phyloP scores from a whole-genome alignment of 2,113 vertebrate genomes.

The Sylvietta virens region DNA sequence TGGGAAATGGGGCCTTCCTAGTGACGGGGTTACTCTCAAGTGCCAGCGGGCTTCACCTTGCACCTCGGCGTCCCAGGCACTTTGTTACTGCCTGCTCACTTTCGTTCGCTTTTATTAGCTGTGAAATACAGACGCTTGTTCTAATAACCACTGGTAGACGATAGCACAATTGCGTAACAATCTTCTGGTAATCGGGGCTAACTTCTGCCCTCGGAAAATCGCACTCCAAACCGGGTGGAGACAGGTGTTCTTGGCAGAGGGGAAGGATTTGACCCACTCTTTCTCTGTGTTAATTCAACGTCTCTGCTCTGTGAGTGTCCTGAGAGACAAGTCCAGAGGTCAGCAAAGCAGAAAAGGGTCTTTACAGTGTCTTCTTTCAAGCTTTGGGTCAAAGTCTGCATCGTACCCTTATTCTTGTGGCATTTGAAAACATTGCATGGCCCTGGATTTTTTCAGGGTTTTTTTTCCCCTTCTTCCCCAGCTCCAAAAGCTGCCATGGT shows the following conservation, averaged over 20 bases:
- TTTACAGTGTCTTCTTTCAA: neutral
- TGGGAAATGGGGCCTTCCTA: neutral
- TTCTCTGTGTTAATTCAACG: neutral
- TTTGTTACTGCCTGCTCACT: neutral
- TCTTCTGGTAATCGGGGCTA: neutral
- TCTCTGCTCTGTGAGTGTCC: neutral
- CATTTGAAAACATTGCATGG: neutral
- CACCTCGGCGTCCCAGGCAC: rapidly evolving
- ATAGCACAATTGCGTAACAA: neutral
- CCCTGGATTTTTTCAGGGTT: neutral
- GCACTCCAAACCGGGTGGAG: neutral
- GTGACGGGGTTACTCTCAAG: neutral
- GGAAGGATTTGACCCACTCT: neutral
- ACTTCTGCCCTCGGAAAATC: neutral
- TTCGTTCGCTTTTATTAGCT: neutral
- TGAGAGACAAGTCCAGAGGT: neutral
- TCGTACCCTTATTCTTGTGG: neutral
- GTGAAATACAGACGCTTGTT: neutral
- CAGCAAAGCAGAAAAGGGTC: neutral
- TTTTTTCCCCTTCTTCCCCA: neutral
- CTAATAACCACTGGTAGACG: neutral
- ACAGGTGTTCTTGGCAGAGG: neutral
- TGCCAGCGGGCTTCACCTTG: neutral
- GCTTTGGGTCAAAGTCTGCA: neutral
- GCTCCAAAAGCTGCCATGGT: neutral